Base-by-base conservation (phyloP, 2,113 vertebrate genomes). In the Aplodontia rufa region DNA sequence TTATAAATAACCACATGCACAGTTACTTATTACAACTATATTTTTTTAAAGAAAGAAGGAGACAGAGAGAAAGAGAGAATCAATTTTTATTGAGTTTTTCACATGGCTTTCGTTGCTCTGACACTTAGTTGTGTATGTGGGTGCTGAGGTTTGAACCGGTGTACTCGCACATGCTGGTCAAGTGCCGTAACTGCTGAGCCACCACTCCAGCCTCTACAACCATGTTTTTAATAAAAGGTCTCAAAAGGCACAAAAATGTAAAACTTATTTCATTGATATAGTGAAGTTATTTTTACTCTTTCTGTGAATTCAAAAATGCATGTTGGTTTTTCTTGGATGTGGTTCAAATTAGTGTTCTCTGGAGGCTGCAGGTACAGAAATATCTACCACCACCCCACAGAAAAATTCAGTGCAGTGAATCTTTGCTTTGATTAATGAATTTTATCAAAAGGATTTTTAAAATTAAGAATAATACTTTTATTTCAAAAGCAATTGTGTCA, bases 361-460 rank as follows among this genome's bases (percentile, higher is more conserved):
- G 24, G 28, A 87, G 32, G 28, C 37, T 91, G 37, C 3, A 45
- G 12, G 20, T 51, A 28, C 69, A 16, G 17, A 83, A 49, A 91
- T 42, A 35, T 30, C n/a, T 76, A 78, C 64, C 12, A 78, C 17
- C 45, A n/a, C n/a, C 78, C 45, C 45, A 53, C 90, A 82, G 51
- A 74, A 86, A 87, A 64, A 78, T 64, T 60, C 62, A 78, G 60
- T 47, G 64, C 60, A 40, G n/a, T 83, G 58, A 84, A 84, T 84
- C 64, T 91, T 78, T 84, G 82, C 60, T 95, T 87, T 53, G 45
- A 64, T 82, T 20, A 85, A 91, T 51, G 28, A 87, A 82, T 93
- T 69, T 87, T 71, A 91, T 72, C 60, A 93, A 93, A 74, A 72
- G 17, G 5, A 49, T 51, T 90, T 60, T 76, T 8, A 8, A 47